Conservation (phyloP, 2,888 invertebrate species). For the Noctua janthe region DNA sequence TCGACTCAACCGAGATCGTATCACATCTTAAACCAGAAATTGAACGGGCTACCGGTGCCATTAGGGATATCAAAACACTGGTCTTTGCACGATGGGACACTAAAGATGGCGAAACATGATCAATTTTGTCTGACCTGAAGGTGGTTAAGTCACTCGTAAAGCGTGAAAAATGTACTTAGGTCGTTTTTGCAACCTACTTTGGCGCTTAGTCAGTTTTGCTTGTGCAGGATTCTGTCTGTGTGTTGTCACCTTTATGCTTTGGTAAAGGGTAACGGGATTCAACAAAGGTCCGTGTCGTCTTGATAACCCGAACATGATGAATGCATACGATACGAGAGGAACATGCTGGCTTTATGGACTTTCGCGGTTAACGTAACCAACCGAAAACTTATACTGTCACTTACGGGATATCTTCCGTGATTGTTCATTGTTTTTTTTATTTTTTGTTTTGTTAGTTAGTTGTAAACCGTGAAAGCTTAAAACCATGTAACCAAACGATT, state of each 20-base stretch:
- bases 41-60: constrained; percentile 50
- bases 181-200: neutral
- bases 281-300: constrained; percentile 6
- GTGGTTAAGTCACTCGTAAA: neutral
- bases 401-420: too few species aligned
- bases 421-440: too few species aligned
- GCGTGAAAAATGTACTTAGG: neutral
- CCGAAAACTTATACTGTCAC: too few species aligned
- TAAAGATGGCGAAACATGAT: constrained; percentile 18
- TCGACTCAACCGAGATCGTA: constrained; percentile 54
- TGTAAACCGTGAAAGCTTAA: too few species aligned
- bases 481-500: neutral
- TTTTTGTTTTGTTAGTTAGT: too few species aligned
- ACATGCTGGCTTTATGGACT: neutral
- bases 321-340: constrained; percentile 16
- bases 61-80: constrained; percentile 48
- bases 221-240: too few species aligned
- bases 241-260: constrained; percentile 4
- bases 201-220: neutral
- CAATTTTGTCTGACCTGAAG: constrained; percentile 2
- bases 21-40: constrained; percentile 58
- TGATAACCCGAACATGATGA: constrained; percentile 27
- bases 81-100: constrained; percentile 37
- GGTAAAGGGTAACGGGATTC: constrained; percentile 1
- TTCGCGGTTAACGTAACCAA: neutral